Base-by-base conservation (phyloP, 30 jellyfish, hydroid and myxozoan genomes). In the Cassiopea xamachana region DNA sequence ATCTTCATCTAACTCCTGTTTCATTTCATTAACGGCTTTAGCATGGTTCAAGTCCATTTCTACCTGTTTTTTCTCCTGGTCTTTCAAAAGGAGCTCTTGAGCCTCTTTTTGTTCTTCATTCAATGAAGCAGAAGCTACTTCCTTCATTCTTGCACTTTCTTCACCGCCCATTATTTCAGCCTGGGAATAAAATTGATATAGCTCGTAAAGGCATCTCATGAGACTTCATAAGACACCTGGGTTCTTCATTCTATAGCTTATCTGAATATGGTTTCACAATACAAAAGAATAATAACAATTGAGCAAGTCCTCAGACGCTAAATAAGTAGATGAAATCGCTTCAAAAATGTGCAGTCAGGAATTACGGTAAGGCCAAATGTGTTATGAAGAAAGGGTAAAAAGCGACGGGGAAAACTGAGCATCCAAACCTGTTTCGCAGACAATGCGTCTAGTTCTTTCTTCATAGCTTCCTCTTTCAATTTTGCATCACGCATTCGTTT, bases 381-480 rank as follows among this genome's bases (percentile, higher is more conserved):
- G n/a, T n/a, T n/a, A n/a, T n/a, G n/a, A n/a, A n/a, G n/a, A n/a
- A n/a, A n/a, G n/a, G 39, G 39, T 27, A 27, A 27, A 27, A 27
- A 27, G 39, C 39, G 39, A 27, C 39, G 39, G 64, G 27, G 27
- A 64, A 2, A 64, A 4, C 15, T 64, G 15, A 64, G 2, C 27
- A 64, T 4, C 6, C 80, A 27, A 47, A 92, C 98, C 83, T 87
- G 91, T 81, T 87, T 76, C 12, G 86, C 93, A 46, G 96, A 64
- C 69, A 88, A 46, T 0, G 90, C 85, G 39, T 88, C 75, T 59
- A 94, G 75, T 73, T 90, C 94, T 79, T 94, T 90, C 87, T 88
- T 90, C 93, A 94, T 13, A 58, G 99, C 97, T 51, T 79, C 97
- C 69, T 95, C 99, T 39, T 87, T 83, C 81, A 70, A 58, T 80